phyloP scores from a whole-genome alignment of 2,113 vertebrate genomes.

The Lepus europaeus region DNA sequence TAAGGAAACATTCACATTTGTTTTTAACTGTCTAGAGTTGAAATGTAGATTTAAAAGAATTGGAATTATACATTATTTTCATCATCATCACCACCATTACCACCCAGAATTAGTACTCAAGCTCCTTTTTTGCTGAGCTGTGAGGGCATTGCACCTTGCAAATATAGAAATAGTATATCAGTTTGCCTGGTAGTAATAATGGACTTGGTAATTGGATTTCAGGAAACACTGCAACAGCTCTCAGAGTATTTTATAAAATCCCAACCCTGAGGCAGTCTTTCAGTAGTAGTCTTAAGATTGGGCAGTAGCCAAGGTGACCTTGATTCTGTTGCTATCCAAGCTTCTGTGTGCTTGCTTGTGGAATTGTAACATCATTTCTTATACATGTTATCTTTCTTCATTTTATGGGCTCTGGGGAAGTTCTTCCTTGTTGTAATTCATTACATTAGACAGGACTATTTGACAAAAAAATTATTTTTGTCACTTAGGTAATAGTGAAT shows the following conservation, averaged over 20 bases:
- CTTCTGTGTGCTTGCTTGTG: background rate
- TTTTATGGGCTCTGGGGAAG: background rate
- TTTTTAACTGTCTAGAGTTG: background rate
- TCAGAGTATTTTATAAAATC: constrained; percentile 14
- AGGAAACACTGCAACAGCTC: constrained; percentile 44
- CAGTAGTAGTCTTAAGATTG: constrained; percentile 50
- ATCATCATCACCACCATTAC: background rate
- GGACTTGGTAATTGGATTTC: constrained; percentile 69
- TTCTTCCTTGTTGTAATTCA: background rate
- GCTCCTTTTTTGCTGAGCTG: background rate
- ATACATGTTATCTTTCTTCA: constrained; percentile 1
- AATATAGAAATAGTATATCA: background rate
- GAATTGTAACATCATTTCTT: background rate
- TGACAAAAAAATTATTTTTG: constrained; percentile 20
- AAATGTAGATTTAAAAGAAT: background rate
- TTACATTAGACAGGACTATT: constrained; percentile 4
- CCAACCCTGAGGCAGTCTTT: constrained; percentile 45
- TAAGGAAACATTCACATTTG: background rate
- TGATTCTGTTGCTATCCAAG: constrained; percentile 58
- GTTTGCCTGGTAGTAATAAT: constrained; percentile 60
- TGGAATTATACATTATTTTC: background rate
- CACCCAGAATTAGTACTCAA: background rate
- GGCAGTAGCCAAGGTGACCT: constrained; percentile 65
- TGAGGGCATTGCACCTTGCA: background rate
- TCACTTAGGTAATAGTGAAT: constrained; percentile 12